Percentiles rank a stretch among this genome's conserved stretches.
Conservation (phyloP, 2,888 invertebrate genomes). For the Erebia palarica region DNA sequence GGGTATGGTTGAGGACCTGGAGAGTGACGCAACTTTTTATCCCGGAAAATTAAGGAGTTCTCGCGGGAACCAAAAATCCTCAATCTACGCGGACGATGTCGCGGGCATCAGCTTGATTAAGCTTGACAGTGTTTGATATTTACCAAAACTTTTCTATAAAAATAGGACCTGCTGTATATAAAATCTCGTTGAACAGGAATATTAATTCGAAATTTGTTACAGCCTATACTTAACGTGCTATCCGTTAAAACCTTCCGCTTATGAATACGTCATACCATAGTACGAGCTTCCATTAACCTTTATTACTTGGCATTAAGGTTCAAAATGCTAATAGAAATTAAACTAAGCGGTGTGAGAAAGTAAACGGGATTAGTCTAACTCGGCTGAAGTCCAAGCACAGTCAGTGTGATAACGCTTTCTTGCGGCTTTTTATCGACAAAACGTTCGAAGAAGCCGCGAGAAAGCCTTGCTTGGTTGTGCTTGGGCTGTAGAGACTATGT, state of each 20-base stretch:
- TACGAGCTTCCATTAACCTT: constrained; percentile 20
- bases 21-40: too few relatives aligned
- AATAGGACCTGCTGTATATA: constrained; percentile 23
- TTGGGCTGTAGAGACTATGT: constrained; percentile 32
- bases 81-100: too few relatives aligned
- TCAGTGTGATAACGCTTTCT: too few relatives aligned
- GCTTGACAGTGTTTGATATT: too few relatives aligned
- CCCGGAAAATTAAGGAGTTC: too few relatives aligned
- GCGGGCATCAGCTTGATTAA: too few relatives aligned
- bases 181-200: constrained; percentile 55
- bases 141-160: neutral
- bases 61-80: too few relatives aligned
- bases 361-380: constrained; percentile 40
- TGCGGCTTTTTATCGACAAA: too few relatives aligned
- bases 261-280: constrained; percentile 53
- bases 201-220: constrained; percentile 80
- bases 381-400: constrained; percentile 22
- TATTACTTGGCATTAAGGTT: constrained; percentile 22
- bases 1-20: too few relatives aligned
- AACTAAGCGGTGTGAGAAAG: constrained; percentile 38
- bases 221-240: constrained; percentile 74
- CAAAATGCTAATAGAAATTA: constrained; percentile 19
- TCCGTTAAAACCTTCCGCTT: constrained; percentile 61
- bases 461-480: too few relatives aligned
- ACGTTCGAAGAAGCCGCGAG: too few relatives aligned